A percentile compares a stretch with the other conserved stretches of the same genome.
These are phyloP conservation scores for Dipus sagitta DNA, from an alignment of 2,797 vertebrate genomes.

Conservation along the genomic window DNA sequence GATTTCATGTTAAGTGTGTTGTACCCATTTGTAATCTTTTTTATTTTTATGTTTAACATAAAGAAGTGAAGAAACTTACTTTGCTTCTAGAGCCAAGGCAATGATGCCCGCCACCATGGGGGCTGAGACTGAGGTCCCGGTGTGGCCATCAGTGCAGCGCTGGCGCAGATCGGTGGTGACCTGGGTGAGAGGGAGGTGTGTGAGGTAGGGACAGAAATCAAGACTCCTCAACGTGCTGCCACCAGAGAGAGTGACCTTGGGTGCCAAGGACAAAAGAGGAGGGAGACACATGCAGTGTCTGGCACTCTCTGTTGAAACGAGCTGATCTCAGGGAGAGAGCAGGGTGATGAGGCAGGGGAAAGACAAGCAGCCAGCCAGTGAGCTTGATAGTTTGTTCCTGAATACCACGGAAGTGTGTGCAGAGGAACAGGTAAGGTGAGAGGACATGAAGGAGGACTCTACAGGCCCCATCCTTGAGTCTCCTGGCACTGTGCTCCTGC, in stretches of 20 bases:
- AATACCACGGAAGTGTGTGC: neutral
- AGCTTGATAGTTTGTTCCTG: neutral
- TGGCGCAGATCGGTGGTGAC: slow-evolving; percentile 90
- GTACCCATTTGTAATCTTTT: neutral
- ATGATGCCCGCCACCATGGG: slow-evolving; percentile 91
- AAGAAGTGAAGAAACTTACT: slow-evolving; percentile 85
- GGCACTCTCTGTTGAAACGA: neutral
- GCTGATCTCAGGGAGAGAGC: neutral
- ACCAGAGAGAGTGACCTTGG: neutral
- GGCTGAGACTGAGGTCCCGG: slow-evolving; percentile 90
- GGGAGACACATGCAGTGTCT: rapidly evolving
- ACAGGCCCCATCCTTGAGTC: neutral
- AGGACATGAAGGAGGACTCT: neutral
- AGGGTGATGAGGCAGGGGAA: neutral
- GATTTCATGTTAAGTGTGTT: no score
- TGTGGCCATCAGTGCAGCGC: slow-evolving; percentile 90
- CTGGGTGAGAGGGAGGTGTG: slow-evolving; percentile 70
- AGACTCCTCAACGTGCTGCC: neutral
- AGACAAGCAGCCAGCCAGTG: neutral
- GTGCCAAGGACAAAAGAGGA: neutral
- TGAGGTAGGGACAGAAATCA: neutral
- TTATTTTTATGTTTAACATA: no score
- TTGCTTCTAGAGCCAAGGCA: slow-evolving; percentile 90
- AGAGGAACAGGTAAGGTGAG: neutral
- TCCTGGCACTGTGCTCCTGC: neutral